These are phyloP conservation scores for Dendrocopos noguchii DNA, from an alignment of 2,113 vertebrate species.

Conservation along the genomic window DNA sequence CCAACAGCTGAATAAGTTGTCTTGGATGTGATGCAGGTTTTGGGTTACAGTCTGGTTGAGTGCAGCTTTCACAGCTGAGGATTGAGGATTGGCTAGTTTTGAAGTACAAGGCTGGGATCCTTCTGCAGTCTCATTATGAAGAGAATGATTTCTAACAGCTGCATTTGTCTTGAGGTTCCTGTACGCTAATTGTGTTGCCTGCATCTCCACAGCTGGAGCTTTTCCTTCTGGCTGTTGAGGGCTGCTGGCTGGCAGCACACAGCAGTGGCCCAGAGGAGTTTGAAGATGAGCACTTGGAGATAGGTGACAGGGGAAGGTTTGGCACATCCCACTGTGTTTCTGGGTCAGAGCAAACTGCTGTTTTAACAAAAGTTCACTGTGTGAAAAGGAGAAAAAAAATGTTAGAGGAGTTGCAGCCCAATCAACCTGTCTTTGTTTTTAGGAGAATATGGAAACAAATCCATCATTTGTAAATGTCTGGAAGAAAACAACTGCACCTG, in stretches of 20 bases:
- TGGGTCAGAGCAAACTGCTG: neutral
- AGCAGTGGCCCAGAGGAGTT: neutral
- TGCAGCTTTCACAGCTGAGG: neutral
- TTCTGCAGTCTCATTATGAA: neutral
- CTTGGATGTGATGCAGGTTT: neutral
- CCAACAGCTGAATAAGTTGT: neutral
- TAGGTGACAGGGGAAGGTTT: accelerated
- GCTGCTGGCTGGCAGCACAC: neutral
- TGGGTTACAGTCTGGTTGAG: neutral
- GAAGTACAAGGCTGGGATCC: accelerated
- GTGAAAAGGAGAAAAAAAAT: neutral
- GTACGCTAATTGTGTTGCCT: accelerated
- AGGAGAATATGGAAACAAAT: neutral
- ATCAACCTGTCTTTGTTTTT: neutral
- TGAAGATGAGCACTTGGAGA: neutral
- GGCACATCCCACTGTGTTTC: neutral
- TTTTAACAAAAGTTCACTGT: neutral
- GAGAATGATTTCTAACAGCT: neutral
- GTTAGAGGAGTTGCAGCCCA: neutral
- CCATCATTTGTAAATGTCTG: neutral
- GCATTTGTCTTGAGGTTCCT: accelerated
- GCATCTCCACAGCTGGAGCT: neutral
- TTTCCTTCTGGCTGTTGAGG: neutral
- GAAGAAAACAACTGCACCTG: neutral
- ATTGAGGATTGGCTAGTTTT: neutral